phyloP scores from a whole-genome alignment of 2,797 vertebrate genomes.

The Hapalemur alaotrensis region DNA sequence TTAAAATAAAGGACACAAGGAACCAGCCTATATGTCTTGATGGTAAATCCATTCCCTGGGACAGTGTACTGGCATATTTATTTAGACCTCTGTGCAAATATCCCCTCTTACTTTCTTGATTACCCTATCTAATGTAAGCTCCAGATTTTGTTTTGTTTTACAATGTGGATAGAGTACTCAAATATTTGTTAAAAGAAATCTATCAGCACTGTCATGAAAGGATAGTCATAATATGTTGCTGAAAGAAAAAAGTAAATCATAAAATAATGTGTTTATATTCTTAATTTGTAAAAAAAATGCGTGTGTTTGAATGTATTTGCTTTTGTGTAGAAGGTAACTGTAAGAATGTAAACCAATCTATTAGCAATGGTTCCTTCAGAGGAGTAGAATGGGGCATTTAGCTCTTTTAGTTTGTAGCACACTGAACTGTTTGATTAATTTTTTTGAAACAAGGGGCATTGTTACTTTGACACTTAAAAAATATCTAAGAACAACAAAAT shows the following conservation, averaged over 20 bases:
- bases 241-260: not conserved
- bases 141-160: not conserved
- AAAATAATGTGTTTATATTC: not conserved
- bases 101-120: not conserved
- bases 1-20: not conserved
- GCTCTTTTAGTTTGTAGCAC: not conserved
- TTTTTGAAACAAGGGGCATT: not conserved
- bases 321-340: not conserved
- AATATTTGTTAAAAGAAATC: slow-evolving; percentile 23
- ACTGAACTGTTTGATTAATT: not conserved
- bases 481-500: not conserved
- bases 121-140: not conserved
- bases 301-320: not conserved
- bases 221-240: not conserved
- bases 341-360: not conserved
- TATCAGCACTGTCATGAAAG: not conserved
- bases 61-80: not conserved
- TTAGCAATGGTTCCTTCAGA: not conserved
- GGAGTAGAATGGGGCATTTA: not conserved
- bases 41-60: not conserved
- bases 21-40: not conserved
- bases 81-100: not conserved
- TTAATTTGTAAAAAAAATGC: not conserved
- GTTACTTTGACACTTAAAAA: slow-evolving; percentile 17
- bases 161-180: not conserved